Conservation (phyloP, 64 coral and sea anemone genomes). For the Montipora efflorescens region DNA sequence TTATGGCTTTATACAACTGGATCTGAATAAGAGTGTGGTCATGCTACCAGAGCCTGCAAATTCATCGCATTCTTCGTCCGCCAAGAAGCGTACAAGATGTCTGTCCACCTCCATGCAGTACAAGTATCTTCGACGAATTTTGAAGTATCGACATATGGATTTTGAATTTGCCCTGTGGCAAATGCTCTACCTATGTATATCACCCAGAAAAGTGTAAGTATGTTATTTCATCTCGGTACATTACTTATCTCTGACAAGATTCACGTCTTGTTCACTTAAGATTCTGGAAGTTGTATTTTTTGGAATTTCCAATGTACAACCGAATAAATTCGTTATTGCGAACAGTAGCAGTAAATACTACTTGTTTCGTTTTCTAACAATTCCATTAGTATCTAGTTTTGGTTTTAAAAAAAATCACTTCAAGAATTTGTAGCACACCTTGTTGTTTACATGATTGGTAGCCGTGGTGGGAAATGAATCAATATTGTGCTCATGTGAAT, state of each 20-base stretch:
- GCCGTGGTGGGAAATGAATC: no score
- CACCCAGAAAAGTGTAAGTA: slow-evolving; percentile 99
- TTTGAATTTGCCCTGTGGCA: slow-evolving; percentile 99
- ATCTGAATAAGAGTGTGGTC: slow-evolving; percentile 1
- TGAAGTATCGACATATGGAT: slow-evolving; percentile 98
- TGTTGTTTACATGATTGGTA: no score
- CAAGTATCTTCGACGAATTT: slow-evolving; percentile 90
- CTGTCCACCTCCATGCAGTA: slow-evolving; percentile 91
- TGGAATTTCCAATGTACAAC: no score
- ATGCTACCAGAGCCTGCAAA: slow-evolving; percentile 82
- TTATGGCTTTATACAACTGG: background rate
- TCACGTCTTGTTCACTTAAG: no score
- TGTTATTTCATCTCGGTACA: background rate
- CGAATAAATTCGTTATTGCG: no score
- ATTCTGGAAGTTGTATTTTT: no score
- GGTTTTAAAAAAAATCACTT: no score
- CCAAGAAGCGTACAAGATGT: slow-evolving; percentile 74
- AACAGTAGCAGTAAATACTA: no score
- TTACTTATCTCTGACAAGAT: background rate
- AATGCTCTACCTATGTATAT: slow-evolving; percentile 95
- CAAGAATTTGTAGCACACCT: no score
- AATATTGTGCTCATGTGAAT: no score
- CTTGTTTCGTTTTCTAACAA: no score
- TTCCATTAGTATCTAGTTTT: no score
- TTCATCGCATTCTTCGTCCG: slow-evolving; percentile 65